Percentiles rank a stretch among this genome's conserved stretches.
phyloP scores from a whole-genome alignment of 2,113 vertebrate genomes.

The Protobothrops mucrosquamatus region DNA sequence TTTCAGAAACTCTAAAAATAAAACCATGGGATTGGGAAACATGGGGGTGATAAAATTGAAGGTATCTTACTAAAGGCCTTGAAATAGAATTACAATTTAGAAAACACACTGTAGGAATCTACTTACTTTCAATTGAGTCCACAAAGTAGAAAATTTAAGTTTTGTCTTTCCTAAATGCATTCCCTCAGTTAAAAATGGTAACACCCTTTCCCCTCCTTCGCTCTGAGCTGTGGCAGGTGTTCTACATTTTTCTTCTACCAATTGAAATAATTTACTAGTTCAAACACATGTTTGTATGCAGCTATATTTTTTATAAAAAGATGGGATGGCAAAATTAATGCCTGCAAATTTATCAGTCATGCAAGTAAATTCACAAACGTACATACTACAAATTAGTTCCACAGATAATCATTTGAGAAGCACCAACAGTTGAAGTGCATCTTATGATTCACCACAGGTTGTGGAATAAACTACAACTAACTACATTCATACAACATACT shows the following conservation, averaged over 20 bases:
- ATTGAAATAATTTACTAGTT: background rate
- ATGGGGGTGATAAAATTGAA: background rate
- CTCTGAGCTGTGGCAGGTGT: background rate
- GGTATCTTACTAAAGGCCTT: background rate
- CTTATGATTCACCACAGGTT: background rate
- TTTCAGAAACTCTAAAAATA: background rate
- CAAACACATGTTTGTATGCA: background rate
- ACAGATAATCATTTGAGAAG: background rate
- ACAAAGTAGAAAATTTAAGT: fast-evolving
- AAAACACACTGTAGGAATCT: background rate
- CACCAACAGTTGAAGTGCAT: background rate
- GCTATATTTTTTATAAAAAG: background rate
- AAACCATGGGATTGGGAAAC: background rate
- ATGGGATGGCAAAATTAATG: background rate
- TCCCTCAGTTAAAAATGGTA: fast-evolving
- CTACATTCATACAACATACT: background rate
- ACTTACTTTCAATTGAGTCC: background rate
- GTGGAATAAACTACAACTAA: background rate
- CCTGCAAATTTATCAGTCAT: background rate
- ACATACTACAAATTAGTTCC: background rate
- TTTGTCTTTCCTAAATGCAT: background rate
- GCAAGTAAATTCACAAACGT: background rate
- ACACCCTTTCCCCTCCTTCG: background rate
- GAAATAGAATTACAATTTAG: background rate
- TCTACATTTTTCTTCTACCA: background rate